Percentiles rank a stretch among this genome's conserved stretches.
These are phyloP conservation scores for Ennomos quercinarius DNA, from an alignment of 2,888 invertebrate genomes.

Conservation along the genomic window DNA sequence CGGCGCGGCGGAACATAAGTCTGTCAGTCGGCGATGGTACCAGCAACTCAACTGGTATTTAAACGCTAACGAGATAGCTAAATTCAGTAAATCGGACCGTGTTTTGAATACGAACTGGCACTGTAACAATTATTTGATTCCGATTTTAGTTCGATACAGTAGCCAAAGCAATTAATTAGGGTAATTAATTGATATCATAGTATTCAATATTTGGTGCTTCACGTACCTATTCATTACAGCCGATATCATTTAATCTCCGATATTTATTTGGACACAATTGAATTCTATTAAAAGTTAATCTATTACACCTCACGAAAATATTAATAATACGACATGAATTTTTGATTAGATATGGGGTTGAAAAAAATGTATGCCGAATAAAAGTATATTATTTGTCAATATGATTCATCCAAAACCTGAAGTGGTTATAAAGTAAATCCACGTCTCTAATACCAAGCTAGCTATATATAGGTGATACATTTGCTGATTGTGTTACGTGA, in stretches of 20 bases:
- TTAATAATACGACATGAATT: too few relatives aligned
- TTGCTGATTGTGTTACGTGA: conserved; percentile 55
- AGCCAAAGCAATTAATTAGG: conserved; percentile 8
- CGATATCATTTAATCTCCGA: too few relatives aligned
- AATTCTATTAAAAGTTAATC: too few relatives aligned
- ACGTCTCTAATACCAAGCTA: not conserved
- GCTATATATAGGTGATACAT: conserved; percentile 12
- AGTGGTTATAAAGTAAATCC: too few relatives aligned
- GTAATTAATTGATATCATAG: conserved; percentile 2
- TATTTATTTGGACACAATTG: too few relatives aligned
- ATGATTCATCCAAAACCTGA: too few relatives aligned
- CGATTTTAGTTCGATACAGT: not conserved
- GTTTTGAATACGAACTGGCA: conserved; percentile 13
- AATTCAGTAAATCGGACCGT: conserved; percentile 40
- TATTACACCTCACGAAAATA: too few relatives aligned
- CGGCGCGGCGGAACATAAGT: conserved; percentile 61
- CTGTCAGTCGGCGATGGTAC: conserved; percentile 51
- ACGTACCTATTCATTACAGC: too few relatives aligned
- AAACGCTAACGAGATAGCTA: conserved; percentile 55
- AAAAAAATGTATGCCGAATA: too few relatives aligned
- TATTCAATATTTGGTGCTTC: not conserved
- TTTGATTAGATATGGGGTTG: too few relatives aligned
- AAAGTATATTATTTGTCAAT: too few relatives aligned
- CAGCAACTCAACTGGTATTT: conserved; percentile 20
- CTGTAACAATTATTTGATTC: not conserved